Evolutionary conservation across 2,113 vertebrate genomes (phyloP).

Genomic region (Clinocottus analis): DNA sequence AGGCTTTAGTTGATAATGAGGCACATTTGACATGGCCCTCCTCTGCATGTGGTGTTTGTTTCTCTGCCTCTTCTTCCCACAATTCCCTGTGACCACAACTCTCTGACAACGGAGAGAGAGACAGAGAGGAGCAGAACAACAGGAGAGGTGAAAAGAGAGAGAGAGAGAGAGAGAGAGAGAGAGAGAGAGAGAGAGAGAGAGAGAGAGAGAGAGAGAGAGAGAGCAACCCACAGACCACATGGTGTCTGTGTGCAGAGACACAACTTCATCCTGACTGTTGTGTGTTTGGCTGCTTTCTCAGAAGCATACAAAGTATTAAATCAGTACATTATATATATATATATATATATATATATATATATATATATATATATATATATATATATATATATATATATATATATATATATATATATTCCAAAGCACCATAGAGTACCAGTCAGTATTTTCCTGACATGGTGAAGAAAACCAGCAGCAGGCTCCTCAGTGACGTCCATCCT

Average conservation of each 20-base stretch:
- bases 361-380: no score
- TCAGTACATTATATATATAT: no score
- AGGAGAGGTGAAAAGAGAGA: slow-evolving; percentile 61
- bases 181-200: slow-evolving; percentile 35
- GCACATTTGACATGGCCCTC: slow-evolving; percentile 56
- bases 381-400: no score
- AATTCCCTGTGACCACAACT: slow-evolving; percentile 69
- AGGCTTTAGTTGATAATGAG: slow-evolving; percentile 59
- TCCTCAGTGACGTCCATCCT: background rate
- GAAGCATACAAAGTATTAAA: background rate
- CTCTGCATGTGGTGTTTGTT: slow-evolving; percentile 63
- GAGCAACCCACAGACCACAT: slow-evolving; percentile 74
- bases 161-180: slow-evolving; percentile 62
- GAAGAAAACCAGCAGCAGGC: background rate
- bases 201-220: slow-evolving; percentile 52
- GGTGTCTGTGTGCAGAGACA: slow-evolving; percentile 53
- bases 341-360: no score
- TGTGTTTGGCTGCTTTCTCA: background rate
- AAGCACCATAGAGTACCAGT: background rate
- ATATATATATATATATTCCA: no score
- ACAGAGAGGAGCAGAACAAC: slow-evolving; percentile 33
- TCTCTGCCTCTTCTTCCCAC: slow-evolving; percentile 57
- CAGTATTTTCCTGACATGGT: background rate
- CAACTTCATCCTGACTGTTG: background rate
- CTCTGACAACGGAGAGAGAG: slow-evolving; percentile 55